Evolutionary conservation across 2,797 vertebrate genomes (phyloP).

Genomic region (Hyperoplus immaculatus): DNA sequence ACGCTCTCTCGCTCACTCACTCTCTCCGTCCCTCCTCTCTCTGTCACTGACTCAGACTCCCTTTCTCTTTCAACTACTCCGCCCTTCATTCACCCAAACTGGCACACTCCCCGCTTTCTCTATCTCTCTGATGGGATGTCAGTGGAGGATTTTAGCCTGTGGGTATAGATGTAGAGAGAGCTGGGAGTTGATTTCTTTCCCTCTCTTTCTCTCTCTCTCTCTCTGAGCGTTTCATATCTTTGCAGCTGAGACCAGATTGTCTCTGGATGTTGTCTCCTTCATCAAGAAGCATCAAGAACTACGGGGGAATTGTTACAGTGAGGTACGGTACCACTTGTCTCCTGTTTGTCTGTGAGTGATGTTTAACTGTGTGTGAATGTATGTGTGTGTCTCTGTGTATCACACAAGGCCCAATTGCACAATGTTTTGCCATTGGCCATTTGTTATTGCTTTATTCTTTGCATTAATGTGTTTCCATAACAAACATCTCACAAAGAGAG

Average conservation of each 20-base stretch:
- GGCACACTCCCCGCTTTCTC: constrained; percentile 48
- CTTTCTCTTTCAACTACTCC: constrained; percentile 52
- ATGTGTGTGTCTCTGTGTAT: constrained; percentile 14
- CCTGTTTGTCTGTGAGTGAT: constrained; percentile 27
- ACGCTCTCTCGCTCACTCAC: constrained; percentile 26
- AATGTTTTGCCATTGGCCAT: constrained; percentile 2
- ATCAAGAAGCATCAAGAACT: constrained; percentile 41
- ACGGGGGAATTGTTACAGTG: constrained; percentile 42
- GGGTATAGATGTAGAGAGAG: constrained; percentile 73
- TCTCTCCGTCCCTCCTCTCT: constrained; percentile 46
- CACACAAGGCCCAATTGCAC: constrained; percentile 22
- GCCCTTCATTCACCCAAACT: constrained; percentile 61
- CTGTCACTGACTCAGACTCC: constrained; percentile 38
- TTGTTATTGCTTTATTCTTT: constrained; percentile 12
- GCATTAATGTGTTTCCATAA: constrained; percentile 6
- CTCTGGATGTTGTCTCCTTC: constrained; percentile 64
- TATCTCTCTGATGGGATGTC: constrained; percentile 70
- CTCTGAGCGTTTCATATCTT: constrained; percentile 56
- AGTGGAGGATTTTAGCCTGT: constrained; percentile 77
- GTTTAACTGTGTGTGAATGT: constrained; percentile 17
- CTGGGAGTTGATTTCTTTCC: constrained; percentile 61
- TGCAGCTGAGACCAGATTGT: constrained; percentile 59
- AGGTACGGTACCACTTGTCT: constrained; percentile 66
- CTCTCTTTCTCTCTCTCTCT: constrained; percentile 30
- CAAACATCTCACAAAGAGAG: neutral